Conservation (phyloP, 2,797 vertebrate genomes). For the Chelonia mydas region DNA sequence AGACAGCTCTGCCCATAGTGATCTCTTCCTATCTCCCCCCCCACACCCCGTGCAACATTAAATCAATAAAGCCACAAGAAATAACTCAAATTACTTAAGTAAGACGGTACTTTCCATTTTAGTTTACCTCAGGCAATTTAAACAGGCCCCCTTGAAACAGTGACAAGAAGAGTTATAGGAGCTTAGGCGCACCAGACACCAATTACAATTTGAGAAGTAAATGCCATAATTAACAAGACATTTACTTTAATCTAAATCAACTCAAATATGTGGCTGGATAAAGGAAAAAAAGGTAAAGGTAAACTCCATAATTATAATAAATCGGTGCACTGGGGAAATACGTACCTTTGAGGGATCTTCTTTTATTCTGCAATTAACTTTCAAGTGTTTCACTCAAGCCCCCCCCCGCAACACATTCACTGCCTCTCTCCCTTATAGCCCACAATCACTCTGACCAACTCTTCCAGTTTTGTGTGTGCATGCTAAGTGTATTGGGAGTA, state of each 20-base stretch:
- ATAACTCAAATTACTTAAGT: constrained; percentile 81
- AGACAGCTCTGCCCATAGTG: constrained; percentile 57
- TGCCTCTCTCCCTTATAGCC: constrained; percentile 17
- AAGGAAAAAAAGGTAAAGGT: constrained; percentile 81
- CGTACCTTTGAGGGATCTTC: constrained; percentile 72
- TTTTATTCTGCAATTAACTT: constrained; percentile 75
- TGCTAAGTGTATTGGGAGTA: neutral
- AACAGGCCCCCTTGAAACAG: constrained; percentile 80
- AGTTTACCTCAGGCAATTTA: constrained; percentile 78
- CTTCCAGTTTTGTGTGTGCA: neutral
- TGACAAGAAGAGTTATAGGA: constrained; percentile 66
- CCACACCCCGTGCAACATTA: constrained; percentile 62
- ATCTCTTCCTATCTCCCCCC: neutral
- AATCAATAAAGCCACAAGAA: constrained; percentile 80
- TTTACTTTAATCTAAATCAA: constrained; percentile 82
- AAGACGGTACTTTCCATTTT: constrained; percentile 88
- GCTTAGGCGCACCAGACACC: constrained; percentile 74
- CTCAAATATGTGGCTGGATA: constrained; percentile 82
- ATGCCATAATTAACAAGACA: constrained; percentile 80
- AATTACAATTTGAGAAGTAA: constrained; percentile 80
- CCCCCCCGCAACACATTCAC: constrained; percentile 8
- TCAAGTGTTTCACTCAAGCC: constrained; percentile 63
- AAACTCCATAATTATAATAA: constrained; percentile 82
- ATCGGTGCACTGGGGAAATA: constrained; percentile 59
- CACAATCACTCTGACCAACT: neutral